Evolutionary conservation across 2,888 invertebrate genomes (phyloP).

Genomic region (Hyposoter dolosus): DNA sequence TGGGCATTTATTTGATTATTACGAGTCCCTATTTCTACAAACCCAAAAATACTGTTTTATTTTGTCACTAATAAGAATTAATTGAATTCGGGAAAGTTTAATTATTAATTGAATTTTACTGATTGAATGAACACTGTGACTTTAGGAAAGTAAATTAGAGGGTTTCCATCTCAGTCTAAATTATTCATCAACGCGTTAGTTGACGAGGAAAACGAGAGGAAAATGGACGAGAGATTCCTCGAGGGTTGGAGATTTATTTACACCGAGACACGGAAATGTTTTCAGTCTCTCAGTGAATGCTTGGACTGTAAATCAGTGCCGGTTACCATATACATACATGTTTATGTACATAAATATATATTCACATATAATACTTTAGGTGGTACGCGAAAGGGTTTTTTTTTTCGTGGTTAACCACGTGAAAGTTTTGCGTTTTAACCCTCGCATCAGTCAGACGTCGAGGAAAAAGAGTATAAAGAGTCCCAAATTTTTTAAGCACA

Average conservation of each 20-base stretch:
- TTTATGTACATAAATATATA: slow-evolving; percentile 2
- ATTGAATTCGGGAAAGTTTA: not conserved
- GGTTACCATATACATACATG: slow-evolving; percentile 16
- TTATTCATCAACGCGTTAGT: slow-evolving; percentile 12
- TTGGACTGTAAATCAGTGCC: slow-evolving; percentile 75
- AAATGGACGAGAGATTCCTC: slow-evolving; percentile 44
- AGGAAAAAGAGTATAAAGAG: not conserved
- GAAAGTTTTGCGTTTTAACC: slow-evolving; percentile 39
- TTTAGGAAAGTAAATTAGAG: not conserved
- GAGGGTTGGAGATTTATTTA: slow-evolving; percentile 73
- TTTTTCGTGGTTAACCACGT: slow-evolving; percentile 51
- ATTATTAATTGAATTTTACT: not conserved
- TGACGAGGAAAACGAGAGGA: slow-evolving; percentile 29
- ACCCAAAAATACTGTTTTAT: not conserved
- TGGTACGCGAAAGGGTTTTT: slow-evolving; percentile 41
- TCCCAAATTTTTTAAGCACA: not conserved
- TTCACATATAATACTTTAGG: slow-evolving; percentile 11
- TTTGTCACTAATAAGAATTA: not conserved
- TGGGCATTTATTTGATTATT: not conserved
- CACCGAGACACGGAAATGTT: slow-evolving; percentile 70
- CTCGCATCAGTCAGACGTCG: slow-evolving; percentile 54
- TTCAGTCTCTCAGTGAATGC: slow-evolving; percentile 71
- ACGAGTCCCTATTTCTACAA: not conserved
- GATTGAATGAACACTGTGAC: not conserved
- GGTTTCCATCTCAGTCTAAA: slow-evolving; percentile 3